Percentiles rank a stretch among this genome's conserved stretches.
phyloP scores from a whole-genome alignment of 2,888 invertebrate genomes.

The Ochropleura leucogaster region DNA sequence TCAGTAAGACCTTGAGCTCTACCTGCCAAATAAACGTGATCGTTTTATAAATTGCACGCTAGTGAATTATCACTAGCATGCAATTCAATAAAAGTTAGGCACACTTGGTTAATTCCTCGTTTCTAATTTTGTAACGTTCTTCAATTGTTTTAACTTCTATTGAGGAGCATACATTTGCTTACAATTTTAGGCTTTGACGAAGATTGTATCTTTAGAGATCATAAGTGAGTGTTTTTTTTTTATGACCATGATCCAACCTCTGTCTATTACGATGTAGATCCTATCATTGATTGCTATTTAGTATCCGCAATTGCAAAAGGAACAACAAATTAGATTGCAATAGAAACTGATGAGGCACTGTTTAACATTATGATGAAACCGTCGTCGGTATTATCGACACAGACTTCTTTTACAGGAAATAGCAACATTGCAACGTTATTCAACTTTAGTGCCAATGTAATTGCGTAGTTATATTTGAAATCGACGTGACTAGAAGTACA shows the following conservation, averaged over 20 bases:
- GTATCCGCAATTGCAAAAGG: conserved; percentile 16
- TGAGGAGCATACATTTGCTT: conserved; percentile 1
- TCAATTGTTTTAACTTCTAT: conserved; percentile 12
- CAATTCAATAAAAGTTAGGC: conserved; percentile 47
- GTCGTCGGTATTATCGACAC: conserved; percentile 8
- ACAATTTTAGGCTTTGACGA: background rate
- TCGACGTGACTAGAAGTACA: conserved; percentile 81
- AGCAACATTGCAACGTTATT: conserved; percentile 67
- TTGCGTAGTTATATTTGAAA: conserved; percentile 65
- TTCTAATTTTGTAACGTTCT: conserved; percentile 38
- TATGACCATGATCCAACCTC: background rate
- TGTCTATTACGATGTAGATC: background rate
- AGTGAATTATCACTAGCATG: conserved; percentile 51
- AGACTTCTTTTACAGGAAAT: conserved; percentile 71
- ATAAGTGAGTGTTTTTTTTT: too few relatives aligned
- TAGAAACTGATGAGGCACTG: conserved; percentile 17
- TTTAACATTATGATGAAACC: conserved; percentile 39
- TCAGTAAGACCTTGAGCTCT: conserved; percentile 52
- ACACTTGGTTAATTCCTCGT: conserved; percentile 45
- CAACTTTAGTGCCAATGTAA: conserved; percentile 69
- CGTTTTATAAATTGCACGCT: conserved; percentile 55
- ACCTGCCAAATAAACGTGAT: conserved; percentile 59
- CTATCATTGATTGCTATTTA: background rate
- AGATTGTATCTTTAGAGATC: background rate
- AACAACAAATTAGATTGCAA: conserved; percentile 25